Base-by-base conservation (phyloP, 2,888 invertebrate species). In the Blastobasis adustella region DNA sequence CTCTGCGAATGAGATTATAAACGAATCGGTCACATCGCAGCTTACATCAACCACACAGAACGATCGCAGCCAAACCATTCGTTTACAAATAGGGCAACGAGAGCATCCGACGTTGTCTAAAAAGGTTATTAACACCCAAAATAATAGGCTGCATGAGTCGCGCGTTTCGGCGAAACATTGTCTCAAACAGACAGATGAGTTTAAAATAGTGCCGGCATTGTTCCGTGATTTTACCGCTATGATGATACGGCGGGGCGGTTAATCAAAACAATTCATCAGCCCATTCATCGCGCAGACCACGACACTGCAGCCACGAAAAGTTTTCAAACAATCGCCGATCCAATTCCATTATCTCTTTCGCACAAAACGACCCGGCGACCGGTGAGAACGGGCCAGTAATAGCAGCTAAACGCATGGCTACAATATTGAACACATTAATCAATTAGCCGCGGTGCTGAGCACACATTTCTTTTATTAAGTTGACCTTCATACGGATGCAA, bases 251-350 rank as follows among this genome's bases (percentile, higher is more conserved):
- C 45, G 10, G 49, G 62, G 58, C 23, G 54, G 56, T 61, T 71
- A 70, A 77, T 76, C 73, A 71, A 67, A 71, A 74, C 71, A 69
- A 71, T 76, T 73, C 63, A 77, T 75, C 71, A 66, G 62, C 63
- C 63, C 62, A 68, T 67, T 73, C 71, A 70, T 66, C 60, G 66
- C 55, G 49, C 54, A 62, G 58, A 47, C 53, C 58, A 58, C 64
- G 65, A 23, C 23, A 23, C 23, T 23, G 23, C 23, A 23, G 23
- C 23, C 41, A 6, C 43, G 9, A 53, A 63, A 58, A 55, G 57
- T 51, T 57, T 53, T 56, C 59, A 66, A 68, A 72, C 72, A 71
- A 73, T 73, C 53, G 58, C 49, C 57, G 53, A 54, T 54, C 50
- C 39, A 53, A 43, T 52, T 38, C 10, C 56, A 38, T 23, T 65